Base-by-base conservation (phyloP, 2,113 vertebrate genomes). In the Archilochus colubris region DNA sequence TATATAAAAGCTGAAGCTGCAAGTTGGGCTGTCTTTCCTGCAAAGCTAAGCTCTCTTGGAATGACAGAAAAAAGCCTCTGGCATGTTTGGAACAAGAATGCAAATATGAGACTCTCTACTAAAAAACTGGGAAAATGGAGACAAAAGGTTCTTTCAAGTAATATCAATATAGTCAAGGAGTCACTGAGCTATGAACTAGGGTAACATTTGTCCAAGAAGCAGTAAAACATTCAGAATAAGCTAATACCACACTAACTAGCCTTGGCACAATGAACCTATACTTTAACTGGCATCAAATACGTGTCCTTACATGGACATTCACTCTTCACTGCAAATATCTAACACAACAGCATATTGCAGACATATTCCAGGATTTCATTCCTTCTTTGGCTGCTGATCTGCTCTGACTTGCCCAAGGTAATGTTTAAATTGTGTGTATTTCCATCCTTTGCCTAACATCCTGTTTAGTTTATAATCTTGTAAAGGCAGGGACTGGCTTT, bases 401-500 rank as follows among this genome's bases (percentile, higher is more conserved):
- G 92, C 73, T 75, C 57, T 40, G 48, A 86, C 92, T 91, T 93
- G 92, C 83, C 64, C 31, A 92, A 91, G 83, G 77, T 93, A 78
- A 78, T 74, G 57, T 86, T 84, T 95, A 93, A 94, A 50, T 66
- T 75, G 69, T 61, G 57, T 25, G 1, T 62, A 59, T 86, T 87
- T 68, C 69, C 50, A 62, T 40, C 40, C 54, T 73, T 48, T 44
- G 58, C 66, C 91, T 96, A 72, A 40, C 57, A 86, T 68, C 84
- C 58, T 87, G 69, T 93, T 95, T 75, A 88, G 77, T 8, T 67
- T 75, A 88, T 76, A 93, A 93, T 89, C 77, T 81, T 27, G 0
- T 36, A 83, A 84, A 74, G 83, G 94, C 83, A 89, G 73, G 82
- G 51, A 94, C 89, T 89, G 81, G 78, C 58, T 94, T 78, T 94